These are phyloP conservation scores for Mimachlamys varia DNA, from an alignment of 2,888 invertebrate species.

Conservation along the genomic window DNA sequence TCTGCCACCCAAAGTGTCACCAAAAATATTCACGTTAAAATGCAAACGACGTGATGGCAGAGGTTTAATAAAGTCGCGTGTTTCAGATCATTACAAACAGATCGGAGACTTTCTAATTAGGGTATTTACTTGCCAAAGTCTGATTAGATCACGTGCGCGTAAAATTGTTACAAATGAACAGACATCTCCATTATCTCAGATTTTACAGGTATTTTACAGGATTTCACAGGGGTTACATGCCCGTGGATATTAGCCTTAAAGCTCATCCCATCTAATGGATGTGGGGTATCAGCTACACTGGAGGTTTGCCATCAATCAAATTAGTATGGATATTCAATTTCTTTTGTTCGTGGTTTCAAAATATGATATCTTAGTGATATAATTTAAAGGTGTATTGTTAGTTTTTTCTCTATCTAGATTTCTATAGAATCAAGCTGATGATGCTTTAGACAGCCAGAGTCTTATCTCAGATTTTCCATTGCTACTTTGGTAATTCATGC, in stretches of 20 bases:
- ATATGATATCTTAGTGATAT: not conserved
- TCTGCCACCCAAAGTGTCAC: not conserved
- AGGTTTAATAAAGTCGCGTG: not conserved
- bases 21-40: not conserved
- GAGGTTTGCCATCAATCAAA: not conserved
- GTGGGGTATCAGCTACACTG: not conserved
- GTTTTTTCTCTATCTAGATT: not conserved
- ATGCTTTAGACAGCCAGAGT: not conserved
- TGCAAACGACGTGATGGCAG: not conserved
- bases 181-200: not conserved
- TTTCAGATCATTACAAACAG: not conserved
- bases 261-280: not conserved
- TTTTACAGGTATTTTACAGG: conserved; percentile 21
- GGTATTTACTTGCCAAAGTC: not conserved
- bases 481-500: not conserved
- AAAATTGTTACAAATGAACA: not conserved
- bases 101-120: not conserved
- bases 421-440: not conserved
- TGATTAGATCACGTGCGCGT: conserved; percentile 4
- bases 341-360: conserved; percentile 20
- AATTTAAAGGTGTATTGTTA: not conserved
- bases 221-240: not conserved
- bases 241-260: not conserved
- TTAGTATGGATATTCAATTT: conserved; percentile 34
- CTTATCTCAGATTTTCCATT: not conserved